A percentile compares a stretch with the other conserved stretches of the same genome.
Conservation (phyloP, 2,113 vertebrate genomes). For the Callionymus lyra region DNA sequence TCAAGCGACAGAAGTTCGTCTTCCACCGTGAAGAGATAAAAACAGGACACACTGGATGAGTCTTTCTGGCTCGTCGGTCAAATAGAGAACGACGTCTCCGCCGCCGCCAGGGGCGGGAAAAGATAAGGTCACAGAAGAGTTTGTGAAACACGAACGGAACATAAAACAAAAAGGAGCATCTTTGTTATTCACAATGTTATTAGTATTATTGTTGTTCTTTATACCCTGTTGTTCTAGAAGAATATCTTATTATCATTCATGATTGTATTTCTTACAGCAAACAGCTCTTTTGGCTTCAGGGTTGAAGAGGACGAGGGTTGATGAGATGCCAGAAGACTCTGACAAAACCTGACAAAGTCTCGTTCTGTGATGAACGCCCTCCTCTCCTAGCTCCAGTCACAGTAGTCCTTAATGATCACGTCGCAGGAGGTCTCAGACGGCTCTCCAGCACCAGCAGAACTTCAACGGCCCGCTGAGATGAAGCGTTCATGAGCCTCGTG, state of each 20-base stretch:
- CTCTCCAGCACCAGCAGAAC: conserved; percentile 24
- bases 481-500: conserved; percentile 20
- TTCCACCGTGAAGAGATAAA: neutral
- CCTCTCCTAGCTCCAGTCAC: conserved; percentile 21
- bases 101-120: conserved; percentile 30
- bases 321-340: conserved; percentile 4
- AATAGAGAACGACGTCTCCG: conserved; percentile 37
- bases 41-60: conserved; percentile 37
- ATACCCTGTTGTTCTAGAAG: conserved; percentile 68
- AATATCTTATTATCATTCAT: conserved; percentile 60
- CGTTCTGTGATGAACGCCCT: conserved; percentile 29
- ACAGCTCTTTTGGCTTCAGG: conserved; percentile 49
- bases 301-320: conserved; percentile 19
- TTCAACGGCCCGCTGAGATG: conserved; percentile 22
- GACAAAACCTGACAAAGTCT: conserved; percentile 31
- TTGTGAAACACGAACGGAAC: conserved; percentile 43
- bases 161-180: conserved; percentile 47
- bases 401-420: conserved; percentile 23
- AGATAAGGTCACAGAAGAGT: conserved; percentile 20
- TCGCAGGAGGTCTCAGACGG: conserved; percentile 34
- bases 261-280: conserved; percentile 64
- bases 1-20: no score
- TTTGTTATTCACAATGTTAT: conserved; percentile 62
- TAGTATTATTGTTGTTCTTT: conserved; percentile 64
- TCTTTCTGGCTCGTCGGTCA: conserved; percentile 48